Base-by-base conservation (phyloP, 2,888 invertebrate genomes). In the Parnassius smintheus region DNA sequence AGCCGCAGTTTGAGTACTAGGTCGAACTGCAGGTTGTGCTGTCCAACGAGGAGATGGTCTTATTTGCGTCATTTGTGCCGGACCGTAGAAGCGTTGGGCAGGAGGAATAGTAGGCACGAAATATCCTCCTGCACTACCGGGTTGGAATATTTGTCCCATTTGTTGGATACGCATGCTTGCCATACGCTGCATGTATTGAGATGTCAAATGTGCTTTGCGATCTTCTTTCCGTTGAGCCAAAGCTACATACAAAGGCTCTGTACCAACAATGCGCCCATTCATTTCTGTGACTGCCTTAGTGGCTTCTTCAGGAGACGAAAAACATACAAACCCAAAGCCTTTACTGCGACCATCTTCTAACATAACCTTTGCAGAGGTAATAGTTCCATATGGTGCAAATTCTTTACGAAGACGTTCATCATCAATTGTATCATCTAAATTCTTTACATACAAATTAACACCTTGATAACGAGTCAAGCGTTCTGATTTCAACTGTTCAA, bases 251-350 rank as follows among this genome's bases (percentile, higher is more conserved):
- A 99, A 91, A 2, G 99, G 99, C 89, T 99, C 99, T 12, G 97
- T 95, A 64, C 98, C 98, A 54, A 99, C 95, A 75, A 99, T 99
- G 63, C 98, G 96, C 4, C 99, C 98, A 86, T 99, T 99, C 97
- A 99, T 98, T 86, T 99, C 99, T 8, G 99, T 99, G 1, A 99
- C 99, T 58, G 99, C 99, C 84, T 98, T 98, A 2, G 99, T 99
- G 10, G 99, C 99, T 89, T 99, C 99, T 83, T 99, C 98, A 0
- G 98, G 97, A 18, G 97, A 96, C 64, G 98, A 98, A 85, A 99
- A 99, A 92, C 99, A 99, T 25, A 99, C 99, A 87, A 99, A 99
- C 46, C 99, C 99, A 88, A 99, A 99, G 64, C 99, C 99, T 88
- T 97, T 97, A 82, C 97, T 97, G 69, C 97, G 95, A 4, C 97